Conservation (phyloP, 1,140 invertebrate genomes). For the Macrosteles quadrilineatus region DNA sequence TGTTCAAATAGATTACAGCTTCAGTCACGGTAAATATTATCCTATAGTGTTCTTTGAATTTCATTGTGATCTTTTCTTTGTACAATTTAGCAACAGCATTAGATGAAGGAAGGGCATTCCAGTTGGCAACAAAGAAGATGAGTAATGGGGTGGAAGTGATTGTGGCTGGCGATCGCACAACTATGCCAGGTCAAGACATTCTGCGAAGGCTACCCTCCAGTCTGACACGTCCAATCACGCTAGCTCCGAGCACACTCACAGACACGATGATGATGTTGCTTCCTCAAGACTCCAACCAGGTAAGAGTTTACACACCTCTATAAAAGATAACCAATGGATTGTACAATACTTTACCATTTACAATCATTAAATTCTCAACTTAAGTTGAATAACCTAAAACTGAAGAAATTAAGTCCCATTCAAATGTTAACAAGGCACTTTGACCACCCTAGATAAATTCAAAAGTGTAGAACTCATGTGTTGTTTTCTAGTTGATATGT, state of each 20-base stretch:
- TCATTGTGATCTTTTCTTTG: constrained; percentile 43
- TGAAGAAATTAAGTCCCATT: no score
- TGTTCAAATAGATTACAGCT: constrained; percentile 61
- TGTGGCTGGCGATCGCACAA: constrained; percentile 69
- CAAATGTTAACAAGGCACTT: no score
- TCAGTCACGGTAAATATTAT: constrained; percentile 69
- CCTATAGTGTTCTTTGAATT: constrained; percentile 52
- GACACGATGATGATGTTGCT: constrained; percentile 69
- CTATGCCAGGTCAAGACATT: constrained; percentile 50
- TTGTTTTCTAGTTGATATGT: no score
- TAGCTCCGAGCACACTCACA: constrained; percentile 62
- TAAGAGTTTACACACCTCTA: constrained; percentile 40
- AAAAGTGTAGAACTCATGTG: no score
- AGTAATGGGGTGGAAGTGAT: constrained; percentile 89
- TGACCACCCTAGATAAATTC: no score
- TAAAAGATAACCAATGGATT: no score
- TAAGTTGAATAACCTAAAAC: no score
- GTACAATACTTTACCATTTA: no score
- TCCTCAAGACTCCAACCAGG: constrained; percentile 49
- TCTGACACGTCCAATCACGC: constrained; percentile 56
- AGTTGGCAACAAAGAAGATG: constrained; percentile 86
- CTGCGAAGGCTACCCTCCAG: constrained; percentile 49
- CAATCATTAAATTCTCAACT: no score
- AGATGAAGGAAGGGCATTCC: constrained; percentile 46
- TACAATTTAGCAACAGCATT: background rate